Conservation (phyloP, 2,113 vertebrate species). For the Neopipo cinnamomea region DNA sequence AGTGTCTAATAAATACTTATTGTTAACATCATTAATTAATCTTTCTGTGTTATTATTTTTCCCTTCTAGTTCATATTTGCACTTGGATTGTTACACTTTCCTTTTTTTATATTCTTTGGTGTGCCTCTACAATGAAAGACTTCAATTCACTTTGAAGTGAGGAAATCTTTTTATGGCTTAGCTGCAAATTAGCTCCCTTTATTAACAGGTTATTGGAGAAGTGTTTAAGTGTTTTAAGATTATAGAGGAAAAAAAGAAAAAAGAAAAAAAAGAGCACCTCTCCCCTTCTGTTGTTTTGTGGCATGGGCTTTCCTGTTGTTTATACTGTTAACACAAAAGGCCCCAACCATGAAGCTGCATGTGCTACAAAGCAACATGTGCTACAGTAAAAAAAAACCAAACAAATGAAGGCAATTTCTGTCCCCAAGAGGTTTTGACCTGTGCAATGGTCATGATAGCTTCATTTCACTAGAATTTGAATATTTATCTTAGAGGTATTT, state of each 20-base stretch:
- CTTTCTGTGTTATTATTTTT: neutral
- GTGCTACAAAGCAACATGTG: neutral
- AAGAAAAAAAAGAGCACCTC: neutral
- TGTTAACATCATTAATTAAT: neutral
- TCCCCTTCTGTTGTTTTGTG: neutral
- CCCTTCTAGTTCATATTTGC: neutral
- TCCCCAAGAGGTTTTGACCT: neutral
- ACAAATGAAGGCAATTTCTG: neutral
- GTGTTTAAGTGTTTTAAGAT: neutral
- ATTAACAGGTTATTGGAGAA: neutral
- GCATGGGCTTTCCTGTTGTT: neutral
- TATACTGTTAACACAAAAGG: neutral
- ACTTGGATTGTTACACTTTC: neutral
- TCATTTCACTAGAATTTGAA: neutral
- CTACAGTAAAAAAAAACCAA: neutral
- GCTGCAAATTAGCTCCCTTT: neutral
- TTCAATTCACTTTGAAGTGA: neutral
- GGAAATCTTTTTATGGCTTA: neutral
- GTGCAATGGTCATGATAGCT: neutral
- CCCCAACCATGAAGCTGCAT: neutral
- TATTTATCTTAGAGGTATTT: neutral
- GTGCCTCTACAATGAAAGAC: neutral
- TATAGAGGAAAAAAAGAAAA: neutral
- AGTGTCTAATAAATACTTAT: neutral
- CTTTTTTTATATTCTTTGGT: neutral